These are phyloP conservation scores for Huso huso DNA, from an alignment of 2,797 vertebrate species.

Conservation along the genomic window DNA sequence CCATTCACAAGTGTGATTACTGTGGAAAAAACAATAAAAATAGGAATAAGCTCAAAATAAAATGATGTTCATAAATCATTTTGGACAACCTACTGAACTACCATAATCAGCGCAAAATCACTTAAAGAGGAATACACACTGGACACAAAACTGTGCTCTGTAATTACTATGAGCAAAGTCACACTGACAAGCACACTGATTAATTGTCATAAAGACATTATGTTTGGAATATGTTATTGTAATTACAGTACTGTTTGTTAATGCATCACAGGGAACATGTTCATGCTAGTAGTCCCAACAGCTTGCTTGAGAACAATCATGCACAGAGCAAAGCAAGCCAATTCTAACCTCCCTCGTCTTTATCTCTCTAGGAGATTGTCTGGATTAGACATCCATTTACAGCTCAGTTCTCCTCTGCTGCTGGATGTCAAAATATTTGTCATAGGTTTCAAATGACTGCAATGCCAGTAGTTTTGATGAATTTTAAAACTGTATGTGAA, in stretches of 20 bases:
- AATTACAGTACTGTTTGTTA: constrained; percentile 11
- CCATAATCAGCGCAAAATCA: background rate
- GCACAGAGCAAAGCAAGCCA: background rate
- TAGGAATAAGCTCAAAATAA: constrained; percentile 5
- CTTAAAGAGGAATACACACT: background rate
- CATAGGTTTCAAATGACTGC: too few relatives aligned
- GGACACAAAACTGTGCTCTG: background rate
- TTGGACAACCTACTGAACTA: background rate
- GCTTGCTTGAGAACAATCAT: constrained; percentile 1
- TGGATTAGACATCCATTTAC: constrained; percentile 4
- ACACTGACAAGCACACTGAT: background rate
- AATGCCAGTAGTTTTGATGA: too few relatives aligned
- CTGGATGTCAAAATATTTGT: too few relatives aligned
- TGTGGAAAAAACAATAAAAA: constrained; percentile 27
- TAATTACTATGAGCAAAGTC: background rate
- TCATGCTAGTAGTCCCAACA: background rate
- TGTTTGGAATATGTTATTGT: constrained; percentile 6
- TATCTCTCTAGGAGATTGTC: background rate
- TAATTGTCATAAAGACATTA: constrained; percentile 1
- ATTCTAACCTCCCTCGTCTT: background rate
- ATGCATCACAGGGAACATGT: constrained; percentile 2
- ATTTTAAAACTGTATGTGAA: too few relatives aligned
- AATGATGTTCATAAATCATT: background rate
- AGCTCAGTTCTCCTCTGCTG: background rate
- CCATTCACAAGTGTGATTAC: constrained; percentile 62